A percentile compares a stretch with the other conserved stretches of the same genome.
Evolutionary conservation across 2,113 vertebrate genomes (phyloP).

Genomic region (Plecotus auritus): DNA sequence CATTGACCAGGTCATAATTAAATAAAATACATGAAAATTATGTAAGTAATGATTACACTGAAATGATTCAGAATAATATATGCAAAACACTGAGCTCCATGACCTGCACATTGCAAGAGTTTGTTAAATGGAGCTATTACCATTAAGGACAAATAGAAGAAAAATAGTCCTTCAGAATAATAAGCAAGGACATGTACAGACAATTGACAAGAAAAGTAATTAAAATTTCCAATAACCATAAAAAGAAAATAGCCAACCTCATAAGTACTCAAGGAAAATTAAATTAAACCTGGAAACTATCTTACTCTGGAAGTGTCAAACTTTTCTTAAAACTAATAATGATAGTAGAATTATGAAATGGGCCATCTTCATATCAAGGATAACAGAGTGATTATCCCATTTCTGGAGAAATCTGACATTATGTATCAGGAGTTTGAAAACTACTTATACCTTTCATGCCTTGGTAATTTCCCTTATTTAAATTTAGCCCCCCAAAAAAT

Average conservation of each 20-base stretch:
- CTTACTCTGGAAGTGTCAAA: neutral
- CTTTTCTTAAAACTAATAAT: neutral
- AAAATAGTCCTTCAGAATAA: neutral
- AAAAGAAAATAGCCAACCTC: neutral
- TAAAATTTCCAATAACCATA: conserved; percentile 1
- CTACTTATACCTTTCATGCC: neutral
- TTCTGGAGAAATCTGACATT: neutral
- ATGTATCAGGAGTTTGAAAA: neutral
- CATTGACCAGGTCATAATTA: neutral
- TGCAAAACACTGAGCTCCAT: neutral
- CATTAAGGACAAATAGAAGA: conserved; percentile 1
- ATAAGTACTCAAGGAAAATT: conserved; percentile 8
- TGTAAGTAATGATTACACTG: neutral
- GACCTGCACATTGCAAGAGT: neutral
- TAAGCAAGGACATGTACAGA: neutral
- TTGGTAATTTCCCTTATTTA: neutral
- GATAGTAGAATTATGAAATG: neutral
- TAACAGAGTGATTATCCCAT: neutral
- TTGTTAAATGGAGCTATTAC: neutral
- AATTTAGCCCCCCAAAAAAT: neutral
- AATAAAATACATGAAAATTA: neutral
- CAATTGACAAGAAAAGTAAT: neutral
- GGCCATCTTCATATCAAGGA: neutral
- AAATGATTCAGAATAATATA: neutral
- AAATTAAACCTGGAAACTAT: neutral